phyloP scores from a whole-genome alignment of 2,888 invertebrate species.

The Harpalus rufipes region DNA sequence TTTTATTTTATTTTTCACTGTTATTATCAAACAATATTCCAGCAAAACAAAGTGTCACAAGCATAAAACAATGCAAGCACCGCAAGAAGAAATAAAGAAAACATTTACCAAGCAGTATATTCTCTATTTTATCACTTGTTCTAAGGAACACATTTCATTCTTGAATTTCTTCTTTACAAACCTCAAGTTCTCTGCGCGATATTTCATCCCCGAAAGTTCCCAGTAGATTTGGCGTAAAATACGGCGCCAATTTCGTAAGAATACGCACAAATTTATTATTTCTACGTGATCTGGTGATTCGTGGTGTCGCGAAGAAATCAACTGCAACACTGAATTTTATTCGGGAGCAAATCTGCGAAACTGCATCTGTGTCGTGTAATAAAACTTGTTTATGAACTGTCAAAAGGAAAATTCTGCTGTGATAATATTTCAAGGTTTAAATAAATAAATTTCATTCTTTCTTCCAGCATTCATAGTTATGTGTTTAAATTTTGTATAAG shows the following conservation, averaged over 20 bases:
- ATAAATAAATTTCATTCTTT: neutral
- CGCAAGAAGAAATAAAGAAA: constrained; percentile 19
- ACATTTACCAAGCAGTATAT: constrained; percentile 41
- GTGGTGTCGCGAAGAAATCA: constrained; percentile 27
- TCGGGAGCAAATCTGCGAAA: constrained; percentile 16
- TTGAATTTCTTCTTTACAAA: constrained; percentile 22
- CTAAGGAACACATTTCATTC: constrained; percentile 43
- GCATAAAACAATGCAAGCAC: neutral
- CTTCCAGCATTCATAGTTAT: neutral
- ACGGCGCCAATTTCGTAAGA: constrained; percentile 35
- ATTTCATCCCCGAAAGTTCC: constrained; percentile 49
- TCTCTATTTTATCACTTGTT: constrained; percentile 34
- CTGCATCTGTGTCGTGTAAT: constrained; percentile 33
- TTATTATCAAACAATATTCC: constrained; percentile 17
- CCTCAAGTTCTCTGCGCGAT: constrained; percentile 16
- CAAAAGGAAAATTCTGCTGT: constrained; percentile 21
- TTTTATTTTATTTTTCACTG: neutral
- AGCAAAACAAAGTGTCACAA: neutral
- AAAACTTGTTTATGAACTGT: constrained; percentile 44
- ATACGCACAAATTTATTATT: constrained; percentile 57
- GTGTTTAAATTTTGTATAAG: constrained; percentile 21
- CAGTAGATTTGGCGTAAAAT: constrained; percentile 43
- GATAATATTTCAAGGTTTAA: constrained; percentile 38
- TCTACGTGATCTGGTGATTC: constrained; percentile 37
- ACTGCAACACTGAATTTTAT: constrained; percentile 18